These are phyloP conservation scores for Germaria angustata DNA, from an alignment of 2,888 invertebrate genomes.

Conservation along the genomic window DNA sequence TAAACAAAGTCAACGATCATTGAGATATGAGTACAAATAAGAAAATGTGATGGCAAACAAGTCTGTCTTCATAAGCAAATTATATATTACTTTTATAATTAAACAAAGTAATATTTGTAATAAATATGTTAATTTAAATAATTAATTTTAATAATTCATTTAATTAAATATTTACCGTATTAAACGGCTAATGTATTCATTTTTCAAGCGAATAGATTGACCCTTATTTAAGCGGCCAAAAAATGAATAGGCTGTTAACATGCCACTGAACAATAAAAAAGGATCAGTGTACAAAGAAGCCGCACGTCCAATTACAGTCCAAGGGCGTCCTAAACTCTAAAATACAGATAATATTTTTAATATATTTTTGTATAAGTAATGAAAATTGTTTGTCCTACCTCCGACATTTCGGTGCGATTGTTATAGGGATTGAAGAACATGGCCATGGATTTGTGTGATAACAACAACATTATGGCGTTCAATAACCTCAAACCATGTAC, in stretches of 20 bases:
- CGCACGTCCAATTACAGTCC: constrained; percentile 85
- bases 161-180: constrained; percentile 79
- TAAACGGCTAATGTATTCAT: constrained; percentile 84
- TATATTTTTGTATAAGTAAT: background rate
- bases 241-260: constrained; percentile 84
- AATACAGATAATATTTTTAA: background rate
- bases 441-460: constrained; percentile 87
- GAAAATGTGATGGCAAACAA: background rate
- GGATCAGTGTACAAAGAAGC: constrained; percentile 87
- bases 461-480: constrained; percentile 84
- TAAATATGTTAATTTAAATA: background rate
- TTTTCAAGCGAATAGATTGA: constrained; percentile 81
- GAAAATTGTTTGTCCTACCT: constrained; percentile 79
- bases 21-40: background rate
- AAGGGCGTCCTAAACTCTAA: constrained; percentile 83
- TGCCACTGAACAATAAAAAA: constrained; percentile 86
- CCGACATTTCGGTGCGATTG: constrained; percentile 85
- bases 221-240: constrained; percentile 82
- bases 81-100: background rate
- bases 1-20: background rate
- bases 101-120: background rate
- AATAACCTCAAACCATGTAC: constrained; percentile 85
- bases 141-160: background rate
- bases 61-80: background rate
- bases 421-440: constrained; percentile 85